A percentile compares a stretch with the other conserved stretches of the same genome.
These are phyloP conservation scores for Epinephelus cyanopodus DNA, from an alignment of 2,113 vertebrate species.

Conservation along the genomic window DNA sequence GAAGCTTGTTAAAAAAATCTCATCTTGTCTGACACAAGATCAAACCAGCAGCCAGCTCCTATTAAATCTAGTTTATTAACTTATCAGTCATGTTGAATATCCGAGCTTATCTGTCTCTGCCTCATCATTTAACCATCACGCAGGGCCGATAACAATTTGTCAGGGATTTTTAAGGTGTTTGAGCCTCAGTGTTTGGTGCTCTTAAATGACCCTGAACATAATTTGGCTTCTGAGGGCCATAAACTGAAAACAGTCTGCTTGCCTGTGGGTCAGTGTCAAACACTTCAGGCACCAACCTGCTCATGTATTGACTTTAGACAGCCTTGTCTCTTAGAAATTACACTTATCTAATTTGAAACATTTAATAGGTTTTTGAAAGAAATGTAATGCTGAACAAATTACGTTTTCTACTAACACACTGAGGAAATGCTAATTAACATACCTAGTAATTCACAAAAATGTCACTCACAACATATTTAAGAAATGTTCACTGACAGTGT, in stretches of 20 bases:
- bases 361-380: no score
- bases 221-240: background rate
- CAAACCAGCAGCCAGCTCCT: conserved; percentile 25
- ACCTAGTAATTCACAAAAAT: no score
- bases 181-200: conserved; percentile 1
- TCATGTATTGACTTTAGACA: background rate
- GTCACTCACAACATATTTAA: no score
- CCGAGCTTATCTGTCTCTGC: conserved; percentile 2
- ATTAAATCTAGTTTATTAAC: conserved; percentile 45
- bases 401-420: no score
- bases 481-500: no score
- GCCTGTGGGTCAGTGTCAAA: background rate
- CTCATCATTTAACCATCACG: conserved; percentile 13
- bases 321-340: no score
- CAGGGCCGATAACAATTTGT: conserved; percentile 4
- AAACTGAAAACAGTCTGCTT: background rate
- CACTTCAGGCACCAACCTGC: background rate
- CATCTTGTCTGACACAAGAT: conserved; percentile 12
- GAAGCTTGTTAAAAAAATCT: conserved; percentile 15
- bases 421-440: no score
- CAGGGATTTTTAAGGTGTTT: background rate
- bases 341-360: no score
- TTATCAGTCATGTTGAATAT: conserved; percentile 19
- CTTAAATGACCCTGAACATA: background rate
- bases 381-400: no score